phyloP scores from a whole-genome alignment of 2,113 vertebrate species.

The Embiotoca jacksoni region DNA sequence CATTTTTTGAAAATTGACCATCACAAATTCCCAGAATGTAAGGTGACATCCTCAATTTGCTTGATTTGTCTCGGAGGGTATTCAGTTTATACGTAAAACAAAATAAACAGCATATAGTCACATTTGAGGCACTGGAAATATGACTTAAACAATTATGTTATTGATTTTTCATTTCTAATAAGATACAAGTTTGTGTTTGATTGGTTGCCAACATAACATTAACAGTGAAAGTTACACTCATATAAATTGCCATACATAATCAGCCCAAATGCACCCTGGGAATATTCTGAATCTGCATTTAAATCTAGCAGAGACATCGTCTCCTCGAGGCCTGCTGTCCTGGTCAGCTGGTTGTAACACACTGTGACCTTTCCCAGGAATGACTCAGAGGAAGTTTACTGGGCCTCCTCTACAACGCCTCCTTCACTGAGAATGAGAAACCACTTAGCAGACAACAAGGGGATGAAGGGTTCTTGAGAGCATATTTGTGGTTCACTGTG shows the following conservation, averaged over 20 bases:
- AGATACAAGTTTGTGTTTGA: no score
- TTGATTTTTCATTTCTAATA: no score
- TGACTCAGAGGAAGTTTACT: constrained; percentile 19
- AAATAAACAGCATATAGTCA: no score
- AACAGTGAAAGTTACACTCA: neutral
- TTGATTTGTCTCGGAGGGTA: no score
- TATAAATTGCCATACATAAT: neutral
- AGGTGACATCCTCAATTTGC: no score
- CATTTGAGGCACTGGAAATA: no score
- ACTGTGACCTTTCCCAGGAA: constrained; percentile 9
- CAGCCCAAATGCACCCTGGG: neutral
- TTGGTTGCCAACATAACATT: no score
- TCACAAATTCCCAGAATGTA: no score
- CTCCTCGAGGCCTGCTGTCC: constrained; percentile 1
- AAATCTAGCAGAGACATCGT: constrained; percentile 4
- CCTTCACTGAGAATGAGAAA: constrained; percentile 33
- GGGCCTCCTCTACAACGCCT: constrained; percentile 27
- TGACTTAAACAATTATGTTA: no score
- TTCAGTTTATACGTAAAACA: no score
- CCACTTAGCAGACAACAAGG: constrained; percentile 32
- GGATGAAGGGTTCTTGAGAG: constrained; percentile 51
- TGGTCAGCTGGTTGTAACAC: constrained; percentile 29
- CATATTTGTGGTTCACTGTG: constrained; percentile 69
- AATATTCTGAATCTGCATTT: constrained; percentile 10
- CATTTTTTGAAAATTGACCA: no score